Base-by-base conservation (phyloP, 2,797 vertebrate genomes). In the Macropus fuliginosus region DNA sequence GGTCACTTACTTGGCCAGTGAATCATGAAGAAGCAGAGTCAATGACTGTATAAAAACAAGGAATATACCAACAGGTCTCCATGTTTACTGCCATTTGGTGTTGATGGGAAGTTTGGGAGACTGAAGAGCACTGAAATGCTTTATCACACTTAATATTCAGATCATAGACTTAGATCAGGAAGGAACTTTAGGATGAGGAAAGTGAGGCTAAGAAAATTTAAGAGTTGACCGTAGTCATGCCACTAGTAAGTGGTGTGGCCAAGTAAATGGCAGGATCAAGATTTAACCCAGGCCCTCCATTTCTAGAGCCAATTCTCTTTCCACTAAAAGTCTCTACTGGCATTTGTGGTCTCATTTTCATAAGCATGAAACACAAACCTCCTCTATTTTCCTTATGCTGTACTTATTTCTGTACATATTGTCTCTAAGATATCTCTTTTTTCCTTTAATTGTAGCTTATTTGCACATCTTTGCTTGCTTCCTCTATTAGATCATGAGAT, bases 1-100 rank as follows among this genome's bases (percentile, higher is more conserved):
- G 96, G 97, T 97, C 96, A 98, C 98, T 98, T 98, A 98, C 97
- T 98, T 98, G 98, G 98, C 98, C 97, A 98, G 96, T 98, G 98
- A 98, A 92, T 98, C 98, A 97, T 96, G 96, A 98, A 98, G 98
- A 98, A 97, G 95, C 97, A 55, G 95, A 98, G 97, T 98, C 96
- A 98, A 98, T 57, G 1, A 95, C 96, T 95, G 94, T 93, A 96
- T 96, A 95, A 96, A 91, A 97, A 97, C 95, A 98, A 95, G 93
- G 95, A 97, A 97, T 95, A 97, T 97, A 98, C 97, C 96, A 96
- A 94, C 91, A 54, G 96, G 93, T 97, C 96, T 91, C 55, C 90
- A 5, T 91, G 40, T 89, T 34, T 96, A 46, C 56, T 92, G 24
- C 57, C 89, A 89, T 18, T 91, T 94, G 31, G 66, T 90, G 34